Conservation (phyloP, 2,797 vertebrate genomes). For the Helarctos malayanus region DNA sequence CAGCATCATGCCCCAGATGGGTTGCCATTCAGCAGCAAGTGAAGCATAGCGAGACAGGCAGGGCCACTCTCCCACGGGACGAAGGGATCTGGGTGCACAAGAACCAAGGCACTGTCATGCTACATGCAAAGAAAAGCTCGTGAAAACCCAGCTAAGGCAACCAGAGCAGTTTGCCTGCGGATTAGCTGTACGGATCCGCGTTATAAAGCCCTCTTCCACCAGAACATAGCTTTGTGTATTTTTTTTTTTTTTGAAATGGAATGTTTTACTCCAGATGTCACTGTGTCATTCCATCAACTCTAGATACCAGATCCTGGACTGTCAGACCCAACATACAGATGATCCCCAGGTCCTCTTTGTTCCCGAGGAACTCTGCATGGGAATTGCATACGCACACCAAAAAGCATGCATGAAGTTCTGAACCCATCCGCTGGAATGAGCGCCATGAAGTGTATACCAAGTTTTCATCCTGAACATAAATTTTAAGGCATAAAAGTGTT, state of each 20-base stretch:
- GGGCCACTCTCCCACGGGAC: rapidly evolving
- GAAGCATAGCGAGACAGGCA: too few species aligned
- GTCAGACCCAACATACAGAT: too few species aligned
- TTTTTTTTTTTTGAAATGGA: too few species aligned
- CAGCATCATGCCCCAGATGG: too few species aligned
- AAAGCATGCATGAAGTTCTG: too few species aligned
- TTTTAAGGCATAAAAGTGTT: not conserved
- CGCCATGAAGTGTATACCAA: not conserved
- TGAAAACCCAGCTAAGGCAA: too few species aligned
- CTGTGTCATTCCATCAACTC: too few species aligned
- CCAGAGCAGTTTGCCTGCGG: not conserved
- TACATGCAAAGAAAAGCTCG: too few species aligned
- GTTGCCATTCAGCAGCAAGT: not conserved
- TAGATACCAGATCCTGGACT: not conserved
- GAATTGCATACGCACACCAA: not conserved
- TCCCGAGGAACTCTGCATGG: not conserved
- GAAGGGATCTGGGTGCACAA: not conserved
- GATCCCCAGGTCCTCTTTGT: not conserved
- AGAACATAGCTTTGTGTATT: not conserved
- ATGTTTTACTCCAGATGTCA: rapidly evolving
- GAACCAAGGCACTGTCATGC: not conserved
- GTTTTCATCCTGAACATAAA: not conserved
- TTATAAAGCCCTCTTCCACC: rapidly evolving
- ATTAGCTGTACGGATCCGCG: too few species aligned
- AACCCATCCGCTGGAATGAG: too few species aligned